A percentile compares a stretch with the other conserved stretches of the same genome.
phyloP scores from a whole-genome alignment of 2,113 vertebrate species.

The Craseonycteris thonglongyai region DNA sequence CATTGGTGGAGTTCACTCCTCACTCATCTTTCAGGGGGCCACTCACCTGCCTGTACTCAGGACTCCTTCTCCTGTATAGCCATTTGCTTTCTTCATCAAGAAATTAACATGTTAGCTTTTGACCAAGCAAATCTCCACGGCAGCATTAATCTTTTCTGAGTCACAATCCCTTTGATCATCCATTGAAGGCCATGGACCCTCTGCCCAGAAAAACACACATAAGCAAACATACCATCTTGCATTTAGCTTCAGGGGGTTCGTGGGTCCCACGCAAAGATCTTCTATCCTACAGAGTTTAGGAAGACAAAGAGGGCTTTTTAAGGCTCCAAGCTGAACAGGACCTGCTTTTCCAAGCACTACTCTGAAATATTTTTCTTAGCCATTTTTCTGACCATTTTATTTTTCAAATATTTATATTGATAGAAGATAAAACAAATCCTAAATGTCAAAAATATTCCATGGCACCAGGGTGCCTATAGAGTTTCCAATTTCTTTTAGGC shows the following conservation, averaged over 20 bases:
- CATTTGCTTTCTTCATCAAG: background rate
- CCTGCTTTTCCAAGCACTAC: background rate
- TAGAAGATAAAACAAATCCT: slow-evolving; percentile 52
- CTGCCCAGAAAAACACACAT: background rate
- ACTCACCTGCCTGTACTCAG: background rate
- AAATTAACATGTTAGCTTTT: slow-evolving; percentile 4
- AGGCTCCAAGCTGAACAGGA: background rate
- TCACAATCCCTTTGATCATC: background rate
- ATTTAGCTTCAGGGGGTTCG: background rate
- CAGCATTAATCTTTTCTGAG: background rate
- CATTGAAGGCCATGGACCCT: background rate
- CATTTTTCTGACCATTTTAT: slow-evolving; percentile 48
- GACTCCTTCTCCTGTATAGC: background rate
- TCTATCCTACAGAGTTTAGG: background rate
- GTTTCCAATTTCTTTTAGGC: slow-evolving; percentile 35
- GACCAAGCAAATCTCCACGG: background rate
- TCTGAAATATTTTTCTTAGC: slow-evolving; percentile 39
- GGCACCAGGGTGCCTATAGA: slow-evolving; percentile 28
- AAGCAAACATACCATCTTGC: background rate
- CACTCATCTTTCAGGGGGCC: background rate
- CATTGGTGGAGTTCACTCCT: background rate
- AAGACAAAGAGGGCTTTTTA: background rate
- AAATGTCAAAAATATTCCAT: slow-evolving; percentile 48
- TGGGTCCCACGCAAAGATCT: background rate
- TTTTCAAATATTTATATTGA: slow-evolving; percentile 65